Evolutionary conservation across 2,797 vertebrate genomes (phyloP), one percentile per base, ranked within the genome.

Genomic region (Sebastes minor): DNA sequence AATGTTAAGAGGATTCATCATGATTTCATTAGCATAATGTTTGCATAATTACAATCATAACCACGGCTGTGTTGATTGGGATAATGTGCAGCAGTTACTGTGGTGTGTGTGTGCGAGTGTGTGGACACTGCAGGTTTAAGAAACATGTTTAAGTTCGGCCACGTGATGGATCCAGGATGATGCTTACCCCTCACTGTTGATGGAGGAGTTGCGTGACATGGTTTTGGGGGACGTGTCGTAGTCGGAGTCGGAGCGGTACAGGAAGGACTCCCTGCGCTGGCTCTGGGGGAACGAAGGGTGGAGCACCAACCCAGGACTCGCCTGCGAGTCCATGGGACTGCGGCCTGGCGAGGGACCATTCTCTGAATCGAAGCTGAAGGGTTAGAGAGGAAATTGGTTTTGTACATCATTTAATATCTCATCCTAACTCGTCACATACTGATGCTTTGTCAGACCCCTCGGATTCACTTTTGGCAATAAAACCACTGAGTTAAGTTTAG

Each of bases 171-270:
- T 77, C 25, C 25, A 60, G 71, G 61, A 27, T 6, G 57, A 76
- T 27, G 91, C 97, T 97, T 91, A 98, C 98, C 95, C 96, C 89
- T 99, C 97, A 80, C 98, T 98, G 95, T 97, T 96, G 93, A 98
- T 85, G 28, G 98, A 99, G 67, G 97, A 98, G 94, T 98, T 98
- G 77, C 97, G 96, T 69, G 97, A 98, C 96, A 98, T 96, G 87
- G 96, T 97, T 92, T 97, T 97, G 81, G 98, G 98, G 18, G 97
- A 98, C 70, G 96, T 97, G 94, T 98, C 98, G 4, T 96, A 98
- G 95, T 99, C 97, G 0, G 97, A 98, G 95, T 98, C 97, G 0
- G 97, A 98, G 82, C 97, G 97, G 90, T 98, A 98, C 59, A 98
- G 96, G 95, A 99, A 99, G 76, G 97, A 98, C 88, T 99, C 97